Evolutionary conservation across 2,888 invertebrate species (phyloP), one percentile per base, ranked within the genome.

Genomic region (Camptogramma bilineatum): DNA sequence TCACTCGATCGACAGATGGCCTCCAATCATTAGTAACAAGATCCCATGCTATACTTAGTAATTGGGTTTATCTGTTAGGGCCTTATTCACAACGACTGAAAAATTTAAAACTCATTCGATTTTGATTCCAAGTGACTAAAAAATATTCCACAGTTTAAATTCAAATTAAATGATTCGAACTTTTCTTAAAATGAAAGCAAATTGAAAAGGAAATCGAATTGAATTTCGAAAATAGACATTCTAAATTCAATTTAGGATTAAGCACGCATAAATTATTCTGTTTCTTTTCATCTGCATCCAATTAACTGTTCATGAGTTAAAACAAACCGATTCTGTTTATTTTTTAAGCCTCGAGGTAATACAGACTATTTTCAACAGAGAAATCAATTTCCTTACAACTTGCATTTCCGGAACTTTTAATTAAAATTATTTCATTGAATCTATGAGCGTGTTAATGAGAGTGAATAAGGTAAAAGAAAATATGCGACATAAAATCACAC

Each of bases 1-100:
- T 76, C 74, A 71, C 76, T 48, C 55, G 28, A 64, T 74, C 82
- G 87, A 87, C 90, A 90, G 90, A 90, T 90, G 89, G 88, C 79
- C 71, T 70, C 82, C 82, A 82, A 86, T 85, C 84, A 70, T 66
- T 67, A 56, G 70, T 76, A 75, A 75, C 68, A 72, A 73, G 74
- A 74, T 71, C 70, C 60, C 60, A 54, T 31, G 56, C 24, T 62
- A 54, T 62, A 39, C 34, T 3, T 13, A 55, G 62, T 47, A 63
- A 68, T 66, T 66, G 66, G 70, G 56, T 54, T 55, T 48, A 10
- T 21, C 55, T 34, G 31, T 56, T 63, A 52, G 65, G 61, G 52
- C 47, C 46, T 39, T 52, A 52, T 18, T 19, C 52, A 53, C 44
- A 50, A 10, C 56, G 51, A 52, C 54, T 21, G 42, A 17, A 39